Conservation (phyloP, 2,113 vertebrate species). For the Formicarius rufipectus region DNA sequence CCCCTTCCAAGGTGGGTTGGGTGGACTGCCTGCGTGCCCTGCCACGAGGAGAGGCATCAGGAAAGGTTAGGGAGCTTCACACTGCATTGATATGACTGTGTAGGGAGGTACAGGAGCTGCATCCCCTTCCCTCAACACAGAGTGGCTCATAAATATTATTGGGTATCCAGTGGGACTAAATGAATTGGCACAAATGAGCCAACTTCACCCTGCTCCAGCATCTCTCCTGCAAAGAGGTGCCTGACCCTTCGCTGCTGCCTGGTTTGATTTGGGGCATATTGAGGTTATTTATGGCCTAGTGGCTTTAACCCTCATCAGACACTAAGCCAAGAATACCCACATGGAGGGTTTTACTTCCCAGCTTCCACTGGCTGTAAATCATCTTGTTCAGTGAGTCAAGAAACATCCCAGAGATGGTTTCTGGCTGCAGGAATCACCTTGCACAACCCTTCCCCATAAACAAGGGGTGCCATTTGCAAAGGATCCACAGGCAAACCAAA, state of each 20-base stretch:
- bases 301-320: not conserved
- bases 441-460: not conserved
- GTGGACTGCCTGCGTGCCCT: not conserved
- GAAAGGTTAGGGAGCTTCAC: not conserved
- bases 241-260: not conserved
- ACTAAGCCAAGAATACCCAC: not conserved
- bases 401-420: not conserved
- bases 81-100: not conserved
- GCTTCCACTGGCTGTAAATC: not conserved
- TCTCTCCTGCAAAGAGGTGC: not conserved
- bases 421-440: not conserved
- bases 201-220: not conserved
- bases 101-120: not conserved
- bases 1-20: accelerated
- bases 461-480: not conserved
- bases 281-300: conserved; percentile 20
- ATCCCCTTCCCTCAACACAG: not conserved
- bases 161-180: not conserved
- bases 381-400: not conserved
- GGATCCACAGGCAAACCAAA: not conserved
- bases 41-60: not conserved
- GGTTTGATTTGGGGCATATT: not conserved
- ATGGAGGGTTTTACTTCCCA: not conserved
- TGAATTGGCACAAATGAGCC: not conserved
- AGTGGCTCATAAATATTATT: not conserved